Conservation (phyloP, 2,113 vertebrate genomes). For the Callocephalon fimbriatum region DNA sequence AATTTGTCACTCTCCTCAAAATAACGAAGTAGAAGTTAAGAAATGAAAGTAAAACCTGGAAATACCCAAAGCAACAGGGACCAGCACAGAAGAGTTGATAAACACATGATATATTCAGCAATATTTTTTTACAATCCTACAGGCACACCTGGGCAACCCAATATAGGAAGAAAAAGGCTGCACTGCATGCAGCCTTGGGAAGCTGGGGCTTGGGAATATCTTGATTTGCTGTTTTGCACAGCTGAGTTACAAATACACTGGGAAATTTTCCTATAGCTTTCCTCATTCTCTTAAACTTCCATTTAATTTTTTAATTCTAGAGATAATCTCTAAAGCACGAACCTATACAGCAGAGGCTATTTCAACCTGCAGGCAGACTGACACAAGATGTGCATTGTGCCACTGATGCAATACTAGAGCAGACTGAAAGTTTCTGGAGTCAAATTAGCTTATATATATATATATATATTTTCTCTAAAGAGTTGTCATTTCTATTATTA, state of each 20-base stretch:
- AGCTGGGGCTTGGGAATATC: not conserved
- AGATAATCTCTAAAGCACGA: not conserved
- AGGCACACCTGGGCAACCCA: not conserved
- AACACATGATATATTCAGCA: not conserved
- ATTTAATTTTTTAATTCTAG: not conserved
- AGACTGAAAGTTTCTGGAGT: not conserved
- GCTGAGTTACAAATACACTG: not conserved
- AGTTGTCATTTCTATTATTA: not conserved
- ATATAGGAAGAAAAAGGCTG: not conserved
- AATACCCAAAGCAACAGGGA: not conserved
- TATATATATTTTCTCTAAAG: not conserved
- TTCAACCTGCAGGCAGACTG: not conserved
- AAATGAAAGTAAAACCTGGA: not conserved
- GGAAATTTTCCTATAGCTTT: not conserved
- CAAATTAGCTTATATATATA: not conserved
- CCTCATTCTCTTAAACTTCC: not conserved
- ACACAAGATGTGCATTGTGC: not conserved
- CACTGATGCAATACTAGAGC: not conserved
- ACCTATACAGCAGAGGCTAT: rapidly evolving
- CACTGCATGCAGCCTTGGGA: not conserved
- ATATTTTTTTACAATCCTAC: not conserved
- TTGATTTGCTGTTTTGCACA: not conserved
- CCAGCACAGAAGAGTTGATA: not conserved
- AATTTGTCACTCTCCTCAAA: not conserved
- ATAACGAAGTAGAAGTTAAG: not conserved